These are phyloP conservation scores for Balearica regulorum DNA, from an alignment of 2,797 vertebrate species.

Conservation along the genomic window DNA sequence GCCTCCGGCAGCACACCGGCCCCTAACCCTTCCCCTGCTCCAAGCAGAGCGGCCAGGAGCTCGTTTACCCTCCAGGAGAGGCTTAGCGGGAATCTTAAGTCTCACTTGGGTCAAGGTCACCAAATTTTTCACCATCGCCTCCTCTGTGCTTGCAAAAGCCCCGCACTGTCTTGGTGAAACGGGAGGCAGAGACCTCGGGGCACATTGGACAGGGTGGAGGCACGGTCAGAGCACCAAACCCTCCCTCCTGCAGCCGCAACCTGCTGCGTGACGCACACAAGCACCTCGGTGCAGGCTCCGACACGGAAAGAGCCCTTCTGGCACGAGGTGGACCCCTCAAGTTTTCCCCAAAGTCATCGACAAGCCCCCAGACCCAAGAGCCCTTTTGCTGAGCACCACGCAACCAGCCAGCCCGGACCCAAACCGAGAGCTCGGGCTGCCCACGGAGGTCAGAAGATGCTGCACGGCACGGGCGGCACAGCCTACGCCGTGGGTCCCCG, in stretches of 20 bases:
- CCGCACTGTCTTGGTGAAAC: accelerated
- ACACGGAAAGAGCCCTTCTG: not conserved
- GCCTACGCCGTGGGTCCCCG: accelerated
- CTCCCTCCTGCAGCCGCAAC: accelerated
- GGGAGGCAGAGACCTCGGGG: not conserved
- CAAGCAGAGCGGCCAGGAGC: not conserved
- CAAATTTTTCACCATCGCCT: accelerated
- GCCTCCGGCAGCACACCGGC: not conserved
- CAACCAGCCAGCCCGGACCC: not conserved
- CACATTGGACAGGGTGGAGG: accelerated
- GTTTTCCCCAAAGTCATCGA: not conserved
- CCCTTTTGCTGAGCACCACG: not conserved
- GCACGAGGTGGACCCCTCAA: accelerated
- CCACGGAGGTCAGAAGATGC: too few relatives aligned
- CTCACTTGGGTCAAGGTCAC: not conserved
- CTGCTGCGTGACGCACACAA: accelerated
- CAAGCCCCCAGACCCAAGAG: not conserved
- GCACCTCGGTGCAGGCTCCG: accelerated
- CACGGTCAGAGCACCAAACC: not conserved
- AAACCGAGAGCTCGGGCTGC: not conserved
- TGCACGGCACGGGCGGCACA: accelerated
- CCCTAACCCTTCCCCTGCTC: not conserved
- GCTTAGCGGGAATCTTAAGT: not conserved
- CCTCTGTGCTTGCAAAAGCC: not conserved
- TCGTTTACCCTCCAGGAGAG: not conserved